Evolutionary conservation across 2,797 vertebrate species (phyloP).

Genomic region (Okamejei kenojei): DNA sequence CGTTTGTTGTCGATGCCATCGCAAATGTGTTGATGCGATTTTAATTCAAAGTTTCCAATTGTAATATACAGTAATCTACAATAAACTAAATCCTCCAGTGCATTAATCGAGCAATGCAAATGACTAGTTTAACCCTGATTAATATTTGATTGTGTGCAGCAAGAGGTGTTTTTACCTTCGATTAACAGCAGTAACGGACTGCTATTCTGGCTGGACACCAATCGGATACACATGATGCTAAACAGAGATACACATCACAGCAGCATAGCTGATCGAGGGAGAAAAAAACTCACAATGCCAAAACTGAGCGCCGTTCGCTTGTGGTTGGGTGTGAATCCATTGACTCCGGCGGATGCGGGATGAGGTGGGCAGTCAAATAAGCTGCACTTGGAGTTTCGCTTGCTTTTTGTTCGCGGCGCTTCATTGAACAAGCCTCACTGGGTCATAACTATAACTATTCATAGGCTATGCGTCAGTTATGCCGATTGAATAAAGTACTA

Average conservation of each 20-base stretch:
- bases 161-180: background rate
- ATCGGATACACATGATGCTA: background rate
- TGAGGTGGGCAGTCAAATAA: background rate
- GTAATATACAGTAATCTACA: no score
- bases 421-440: conserved; percentile 40
- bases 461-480: conserved; percentile 52
- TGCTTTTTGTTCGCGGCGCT: background rate
- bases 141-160: background rate
- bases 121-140: background rate
- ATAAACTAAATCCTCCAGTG: background rate
- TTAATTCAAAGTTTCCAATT: background rate
- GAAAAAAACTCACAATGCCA: background rate
- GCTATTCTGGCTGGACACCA: background rate
- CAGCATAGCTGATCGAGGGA: background rate
- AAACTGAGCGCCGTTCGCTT: background rate
- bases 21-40: background rate
- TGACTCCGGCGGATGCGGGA: background rate
- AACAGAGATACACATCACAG: background rate
- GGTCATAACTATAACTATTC: conserved; percentile 51
- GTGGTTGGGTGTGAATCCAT: background rate
- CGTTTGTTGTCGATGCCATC: background rate
- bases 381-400: background rate
- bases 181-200: background rate
- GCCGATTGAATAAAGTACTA: conserved; percentile 52
- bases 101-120: background rate